These are phyloP conservation scores for Blera fallax DNA, from an alignment of 2,888 invertebrate genomes.

Conservation along the genomic window DNA sequence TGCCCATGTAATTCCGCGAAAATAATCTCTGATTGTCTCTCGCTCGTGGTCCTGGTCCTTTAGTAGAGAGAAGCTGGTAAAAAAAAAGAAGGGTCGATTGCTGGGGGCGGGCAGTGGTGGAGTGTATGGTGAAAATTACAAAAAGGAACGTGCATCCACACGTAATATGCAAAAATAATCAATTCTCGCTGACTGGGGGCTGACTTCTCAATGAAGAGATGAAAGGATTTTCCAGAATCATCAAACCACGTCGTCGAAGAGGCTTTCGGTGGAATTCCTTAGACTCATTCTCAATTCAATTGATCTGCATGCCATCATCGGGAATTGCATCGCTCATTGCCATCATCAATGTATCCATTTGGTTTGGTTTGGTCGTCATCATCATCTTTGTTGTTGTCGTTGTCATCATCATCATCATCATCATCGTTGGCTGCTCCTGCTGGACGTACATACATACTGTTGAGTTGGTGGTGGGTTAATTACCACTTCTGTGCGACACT, in stretches of 20 bases:
- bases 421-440: neutral
- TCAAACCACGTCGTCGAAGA: conserved; percentile 36
- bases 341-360: conserved; percentile 58
- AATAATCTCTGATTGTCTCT: conserved; percentile 69
- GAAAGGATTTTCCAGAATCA: conserved; percentile 72
- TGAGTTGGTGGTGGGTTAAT: conserved; percentile 57
- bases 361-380: conserved; percentile 1
- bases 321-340: conserved; percentile 63
- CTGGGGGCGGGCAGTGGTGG: neutral
- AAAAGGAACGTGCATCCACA: conserved; percentile 58
- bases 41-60: neutral
- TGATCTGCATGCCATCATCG: conserved; percentile 64
- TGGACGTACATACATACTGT: neutral
- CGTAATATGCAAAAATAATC: conserved; percentile 72
- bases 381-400: neutral
- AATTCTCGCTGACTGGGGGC: conserved; percentile 43
- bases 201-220: conserved; percentile 68
- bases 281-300: conserved; percentile 64
- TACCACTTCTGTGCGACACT: conserved; percentile 70
- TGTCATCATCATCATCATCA: neutral
- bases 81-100: too few relatives aligned
- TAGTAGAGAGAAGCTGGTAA: too few relatives aligned
- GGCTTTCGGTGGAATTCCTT: conserved; percentile 61
- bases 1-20: conserved; percentile 62
- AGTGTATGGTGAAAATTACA: conserved; percentile 53